Evolutionary conservation across 2,888 invertebrate species (phyloP), one percentile per base, ranked within the genome.

Genomic region (Sminthurides aquaticus): DNA sequence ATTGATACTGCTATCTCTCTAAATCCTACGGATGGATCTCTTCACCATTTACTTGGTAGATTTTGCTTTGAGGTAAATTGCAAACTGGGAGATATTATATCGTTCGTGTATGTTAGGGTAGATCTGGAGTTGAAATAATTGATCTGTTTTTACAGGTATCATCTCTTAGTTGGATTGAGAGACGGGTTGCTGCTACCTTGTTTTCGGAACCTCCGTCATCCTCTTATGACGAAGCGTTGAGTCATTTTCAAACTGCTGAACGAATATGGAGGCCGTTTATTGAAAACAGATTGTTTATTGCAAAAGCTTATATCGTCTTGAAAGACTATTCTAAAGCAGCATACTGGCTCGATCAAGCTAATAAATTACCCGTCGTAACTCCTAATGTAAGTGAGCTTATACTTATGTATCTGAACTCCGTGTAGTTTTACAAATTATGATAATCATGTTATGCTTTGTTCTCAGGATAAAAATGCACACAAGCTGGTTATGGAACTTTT

Each of bases 41-140:
- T 87, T 52, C 83, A 87, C 77, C 85, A 88, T 78, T 81, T 89
- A 74, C 78, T 87, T 57, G 89, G 88, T 11, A 80, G 88, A 75
- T 88, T 87, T 79, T 83, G 84, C 75, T 86, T 79, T 76, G 86
- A 86, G 79, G 83, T 87, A 73, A 75, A 76, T 75, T 27, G 26
- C 11, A 54, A 59, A 43, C 8, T 43, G 43, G 43, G 18, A 43
- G 8, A 43, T 8, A 43, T 8, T 11, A 11, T 43, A 8, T 22
- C 52, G 52, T 52, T 52, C 20, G 22, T 52, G 52, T 52, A 20
- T 8, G 18, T 18, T 43, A 18, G 8, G 18, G 18, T 43, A 18
- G 18, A 43, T 43, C n/a, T n/a, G n/a, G n/a, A n/a, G n/a, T n/a
- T n/a, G n/a, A n/a, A 24, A 48, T 18, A 59, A 27, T 27, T n/a